Evolutionary conservation across 2,888 invertebrate genomes (phyloP).

Genomic region (Drosophila greeni): DNA sequence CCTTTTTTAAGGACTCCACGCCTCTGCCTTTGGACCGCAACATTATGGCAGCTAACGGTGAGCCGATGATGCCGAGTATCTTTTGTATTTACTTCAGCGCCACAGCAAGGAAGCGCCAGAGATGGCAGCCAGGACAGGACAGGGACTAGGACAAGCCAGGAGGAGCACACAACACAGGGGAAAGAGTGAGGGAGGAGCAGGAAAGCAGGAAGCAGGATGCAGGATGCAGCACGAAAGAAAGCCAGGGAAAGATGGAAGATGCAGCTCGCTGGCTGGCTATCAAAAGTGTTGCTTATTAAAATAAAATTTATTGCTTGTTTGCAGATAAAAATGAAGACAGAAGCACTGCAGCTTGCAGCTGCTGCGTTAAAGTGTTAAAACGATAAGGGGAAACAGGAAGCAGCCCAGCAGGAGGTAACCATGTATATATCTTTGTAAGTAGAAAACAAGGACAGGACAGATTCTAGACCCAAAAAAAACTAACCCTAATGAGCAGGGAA

Average conservation of each 20-base stretch:
- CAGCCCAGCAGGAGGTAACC: conserved; percentile 17
- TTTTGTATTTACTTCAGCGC: conserved; percentile 67
- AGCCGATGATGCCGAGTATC: conserved; percentile 58
- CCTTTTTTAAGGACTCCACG: conserved; percentile 8
- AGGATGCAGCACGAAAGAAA: not conserved
- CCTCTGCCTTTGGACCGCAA: conserved; percentile 45
- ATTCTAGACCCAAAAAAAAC: not conserved
- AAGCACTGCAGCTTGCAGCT: conserved; percentile 29
- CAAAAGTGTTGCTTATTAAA: conserved; percentile 74
- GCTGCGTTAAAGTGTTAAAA: conserved; percentile 65
- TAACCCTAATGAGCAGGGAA: conserved; percentile 19
- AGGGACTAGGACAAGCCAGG: conserved; percentile 35
- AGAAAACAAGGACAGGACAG: conserved; percentile 2
- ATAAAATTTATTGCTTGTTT: conserved; percentile 74
- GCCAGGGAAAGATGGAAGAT: conserved; percentile 8
- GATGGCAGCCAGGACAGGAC: conserved; percentile 12
- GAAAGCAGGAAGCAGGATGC: not conserved
- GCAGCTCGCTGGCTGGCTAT: conserved; percentile 50
- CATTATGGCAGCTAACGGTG: conserved; percentile 50
- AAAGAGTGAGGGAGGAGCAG: not conserved
- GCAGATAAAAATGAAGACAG: conserved; percentile 69
- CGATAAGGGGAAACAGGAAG: conserved; percentile 64
- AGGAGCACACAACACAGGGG: no score
- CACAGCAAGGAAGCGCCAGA: conserved; percentile 48
- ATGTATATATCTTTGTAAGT: not conserved